Evolutionary conservation across 2,888 invertebrate genomes (phyloP), one percentile per base, ranked within the genome.

Genomic region (Drosophila siamana): DNA sequence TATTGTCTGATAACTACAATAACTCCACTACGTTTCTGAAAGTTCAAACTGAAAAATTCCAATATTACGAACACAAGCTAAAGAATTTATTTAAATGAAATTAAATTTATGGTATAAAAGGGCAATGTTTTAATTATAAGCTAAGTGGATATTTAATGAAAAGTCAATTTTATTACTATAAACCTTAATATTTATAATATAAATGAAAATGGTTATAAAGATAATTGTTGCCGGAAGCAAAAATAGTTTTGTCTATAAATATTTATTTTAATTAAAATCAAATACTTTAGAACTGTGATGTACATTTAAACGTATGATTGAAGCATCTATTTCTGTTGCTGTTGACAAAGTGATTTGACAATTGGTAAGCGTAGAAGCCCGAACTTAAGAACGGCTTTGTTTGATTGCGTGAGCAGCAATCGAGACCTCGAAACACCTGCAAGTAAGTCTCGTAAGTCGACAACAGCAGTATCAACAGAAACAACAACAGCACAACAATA

Each of bases 401-500:
- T 48, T 47, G 56, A 60, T 76, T 71, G 72, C 70, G 70, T 70
- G 71, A 70, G 38, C 72, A 50, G 59, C 61, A 28, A 60, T 72
- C 67, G 40, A 74, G 77, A 74, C 77, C 72, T 74, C 77, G 77
- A 71, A 77, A 77, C 74, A 74, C 74, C 74, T 74, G 74, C 74
- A 57, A 74, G 55, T 54, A 38, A 38, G 36, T 38, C 36, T 38
- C 36, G 36, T 38, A 59, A 46, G 40, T 44, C 46, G 28, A 40
- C 51, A 47, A 22, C 62, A 69, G 26, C 43, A 62, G 26, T 41
- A 50, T n/a, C 55, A 54, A 7, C 50, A 38, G 22, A 16, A 41
- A 28, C 7, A 47, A 30, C 55, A 63, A n/a, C 72, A 38, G 0
- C 33, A 30, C 30, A 8, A 55, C 54, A 43, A 19, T n/a, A 13